Evolutionary conservation across 2,797 vertebrate genomes (phyloP).

Genomic region (Alauda arvensis): DNA sequence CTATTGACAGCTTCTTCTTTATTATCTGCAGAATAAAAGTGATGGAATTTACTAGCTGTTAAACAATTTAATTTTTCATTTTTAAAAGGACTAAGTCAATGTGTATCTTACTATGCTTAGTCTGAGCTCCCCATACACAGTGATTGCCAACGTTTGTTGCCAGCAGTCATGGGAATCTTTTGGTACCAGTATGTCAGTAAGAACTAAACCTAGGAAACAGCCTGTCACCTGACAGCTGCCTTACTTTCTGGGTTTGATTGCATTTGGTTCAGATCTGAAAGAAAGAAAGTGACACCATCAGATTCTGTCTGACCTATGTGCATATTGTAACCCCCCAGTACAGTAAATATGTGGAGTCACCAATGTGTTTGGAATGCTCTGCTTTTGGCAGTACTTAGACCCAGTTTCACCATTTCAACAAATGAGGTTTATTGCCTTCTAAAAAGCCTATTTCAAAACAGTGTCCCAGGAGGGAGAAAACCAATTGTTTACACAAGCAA

Average conservation of each 20-base stretch:
- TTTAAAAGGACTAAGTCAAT: not conserved
- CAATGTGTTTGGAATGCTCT: not conserved
- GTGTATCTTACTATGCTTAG: not conserved
- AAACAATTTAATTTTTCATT: not conserved
- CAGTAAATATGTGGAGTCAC: not conserved
- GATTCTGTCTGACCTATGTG: not conserved
- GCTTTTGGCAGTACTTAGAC: not conserved
- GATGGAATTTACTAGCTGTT: not conserved
- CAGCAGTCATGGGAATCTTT: not conserved
- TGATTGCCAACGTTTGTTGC: not conserved
- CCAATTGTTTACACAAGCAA: constrained; percentile 34
- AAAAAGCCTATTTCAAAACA: not conserved
- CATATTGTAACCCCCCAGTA: rapidly evolving
- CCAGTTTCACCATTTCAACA: not conserved
- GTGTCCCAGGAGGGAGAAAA: constrained; percentile 17
- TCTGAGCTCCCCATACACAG: rapidly evolving
- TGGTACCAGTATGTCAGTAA: not conserved
- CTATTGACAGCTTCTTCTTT: not conserved
- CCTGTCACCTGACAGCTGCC: not conserved
- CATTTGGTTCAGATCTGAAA: not conserved
- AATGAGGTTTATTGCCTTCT: not conserved
- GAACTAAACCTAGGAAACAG: not conserved
- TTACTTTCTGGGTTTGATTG: not conserved
- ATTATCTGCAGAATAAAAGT: not conserved
- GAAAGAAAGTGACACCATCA: not conserved